Base-by-base conservation (phyloP, 2,113 vertebrate species). In the Gorsachius goisagi region DNA sequence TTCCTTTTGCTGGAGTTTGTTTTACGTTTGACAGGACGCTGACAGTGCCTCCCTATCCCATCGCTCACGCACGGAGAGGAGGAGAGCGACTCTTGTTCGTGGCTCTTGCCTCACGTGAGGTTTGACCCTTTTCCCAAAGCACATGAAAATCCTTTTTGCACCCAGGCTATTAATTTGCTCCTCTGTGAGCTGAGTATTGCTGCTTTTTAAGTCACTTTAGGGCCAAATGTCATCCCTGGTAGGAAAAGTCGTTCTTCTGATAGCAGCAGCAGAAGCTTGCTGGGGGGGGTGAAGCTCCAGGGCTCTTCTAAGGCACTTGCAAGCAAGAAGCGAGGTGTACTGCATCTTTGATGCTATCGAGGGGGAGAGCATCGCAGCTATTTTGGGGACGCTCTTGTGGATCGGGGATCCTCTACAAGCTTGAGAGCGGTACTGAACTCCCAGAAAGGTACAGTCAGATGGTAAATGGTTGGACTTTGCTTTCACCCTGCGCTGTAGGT, bases 281-380 rank as follows among this genome's bases (percentile, higher is more conserved):
- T 2, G 53, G 8, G 44, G 1, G 1, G 5, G 37, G 9, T 2
- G 64, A 26, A 9, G 8, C 75, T 47, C 84, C n/a, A 0, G 5
- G 41, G 74, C 41, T 24, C 22, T 5, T 47, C 8, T 7, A 9
- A 12, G 41, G 56, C 50, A 3, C 28, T 52, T 9, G 12, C 41
- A 24, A 19, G 59, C 1, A 0, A 27, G n/a, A 11, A 55, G 9
- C 1, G 3, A 41, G 16, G 12, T 2, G 30, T 7, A 4, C 37
- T 4, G 4, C 63, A 0, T 39, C 39, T 23, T 15, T 2, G 4
- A 18, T 17, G 3, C 23, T 33, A 1, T 17, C 0, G 4, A n/a
- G 49, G 35, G 37, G 1, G 5, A 26, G 22, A 5, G 4, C 8
- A 1, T 26, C 39, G 45, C 32, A 7, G 1, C 5, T 59, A 1